Base-by-base conservation (phyloP, 2,797 vertebrate genomes). In the Meriones psammophilus region DNA sequence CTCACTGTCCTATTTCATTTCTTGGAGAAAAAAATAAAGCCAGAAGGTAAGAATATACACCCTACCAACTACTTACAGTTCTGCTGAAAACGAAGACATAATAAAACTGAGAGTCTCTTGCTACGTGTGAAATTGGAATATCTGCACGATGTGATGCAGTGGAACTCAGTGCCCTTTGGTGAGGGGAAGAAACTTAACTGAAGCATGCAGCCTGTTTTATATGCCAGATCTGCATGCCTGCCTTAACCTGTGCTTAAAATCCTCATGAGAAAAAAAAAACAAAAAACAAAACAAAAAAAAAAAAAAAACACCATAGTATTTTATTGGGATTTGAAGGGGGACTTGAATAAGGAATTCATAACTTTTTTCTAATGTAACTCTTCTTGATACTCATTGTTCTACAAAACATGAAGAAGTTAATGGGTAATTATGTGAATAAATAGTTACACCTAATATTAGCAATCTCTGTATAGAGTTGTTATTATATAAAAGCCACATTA, bases 1-100 rank as follows among this genome's bases (percentile, higher is more conserved):
- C 69, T 64, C 24, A 91, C 5, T 20, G 30, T 90, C 8, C 46
- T 24, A 24, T 92, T 91, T 95, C 46, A 87, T 88, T 92, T 95
- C 4, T 62, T 88, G 28, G 20, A 36, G 50, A 79, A 93, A 92
- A 88, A 91, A 91, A 2, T 13, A 86, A 94, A 83, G 80, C 74
- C 2, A 8, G 13, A 86, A 6, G 36, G 46, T 89, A 77, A 91
- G 92, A 89, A 76, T 66, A 73, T 33, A 68, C 28, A n/a, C 1
- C 13, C 1, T 91, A 71, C 8, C 42, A 91, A 89, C 71, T 89
- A 6, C 13, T 42, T 88, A 14, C 12, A 62, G 17, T 86, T 86
- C 58, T 91, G 71, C 3, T 77, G 33, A 89, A 88, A 58, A 71
- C 93, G 68, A 93, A 71, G 20, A 85, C 13, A 89, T n/a, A 81